Percentiles rank a stretch among this genome's conserved stretches.
phyloP scores from a whole-genome alignment of 2,797 vertebrate species.

The Gymnothorax reevesii region DNA sequence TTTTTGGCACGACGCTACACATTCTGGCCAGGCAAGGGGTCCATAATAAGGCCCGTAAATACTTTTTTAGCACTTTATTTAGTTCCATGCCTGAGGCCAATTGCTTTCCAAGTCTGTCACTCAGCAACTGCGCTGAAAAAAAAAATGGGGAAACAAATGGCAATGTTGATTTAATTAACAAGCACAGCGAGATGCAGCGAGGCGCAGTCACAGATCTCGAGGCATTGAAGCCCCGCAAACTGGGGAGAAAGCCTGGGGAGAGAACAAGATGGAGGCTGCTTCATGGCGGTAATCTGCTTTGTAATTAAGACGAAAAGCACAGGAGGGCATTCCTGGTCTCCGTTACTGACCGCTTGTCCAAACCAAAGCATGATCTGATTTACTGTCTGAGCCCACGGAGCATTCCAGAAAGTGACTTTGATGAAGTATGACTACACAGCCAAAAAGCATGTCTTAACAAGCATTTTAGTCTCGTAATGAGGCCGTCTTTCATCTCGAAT shows the following conservation, averaged over 20 bases:
- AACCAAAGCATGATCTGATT: neutral
- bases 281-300: constrained; percentile 54
- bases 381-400: neutral
- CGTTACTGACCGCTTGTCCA: neutral
- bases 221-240: constrained; percentile 49
- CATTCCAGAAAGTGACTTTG: neutral
- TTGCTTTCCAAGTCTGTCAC: constrained; percentile 66
- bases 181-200: constrained; percentile 52
- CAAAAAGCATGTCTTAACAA: too few relatives aligned
- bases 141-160: constrained; percentile 48
- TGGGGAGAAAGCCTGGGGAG: constrained; percentile 70
- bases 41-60: constrained; percentile 74
- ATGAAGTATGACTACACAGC: neutral
- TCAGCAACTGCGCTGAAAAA: constrained; percentile 47
- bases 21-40: constrained; percentile 65
- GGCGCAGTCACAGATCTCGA: constrained; percentile 57
- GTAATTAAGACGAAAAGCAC: constrained; percentile 32
- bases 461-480: too few relatives aligned
- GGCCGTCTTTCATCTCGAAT: neutral
- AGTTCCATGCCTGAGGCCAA: constrained; percentile 71
- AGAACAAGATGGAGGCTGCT: constrained; percentile 75
- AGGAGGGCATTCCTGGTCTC: neutral
- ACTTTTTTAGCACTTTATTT: constrained; percentile 73
- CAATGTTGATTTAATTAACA: constrained; percentile 72
- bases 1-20: constrained; percentile 62